Conservation (phyloP, 1,140 invertebrate genomes). For the Armadillidium nasatum region DNA sequence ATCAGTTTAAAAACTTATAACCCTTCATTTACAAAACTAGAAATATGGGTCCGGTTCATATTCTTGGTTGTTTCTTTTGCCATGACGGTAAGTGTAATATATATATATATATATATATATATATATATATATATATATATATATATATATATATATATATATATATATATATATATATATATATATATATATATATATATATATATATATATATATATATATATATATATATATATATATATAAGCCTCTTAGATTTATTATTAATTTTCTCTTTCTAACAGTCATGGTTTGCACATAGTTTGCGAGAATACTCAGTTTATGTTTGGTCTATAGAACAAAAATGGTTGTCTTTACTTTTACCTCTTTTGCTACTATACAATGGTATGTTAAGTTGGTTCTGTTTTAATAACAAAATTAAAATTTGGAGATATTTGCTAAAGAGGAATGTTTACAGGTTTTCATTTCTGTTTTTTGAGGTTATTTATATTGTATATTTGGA, state of each 20-base stretch:
- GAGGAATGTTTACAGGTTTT: no score
- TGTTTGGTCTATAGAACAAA: conserved; percentile 97
- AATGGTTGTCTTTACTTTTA: conserved; percentile 86
- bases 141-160: conserved; percentile 22
- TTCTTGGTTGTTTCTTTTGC: conserved; percentile 82
- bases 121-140: conserved; percentile 12
- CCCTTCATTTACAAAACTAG: conserved; percentile 88
- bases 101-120: conserved; percentile 21
- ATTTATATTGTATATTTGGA: neutral
- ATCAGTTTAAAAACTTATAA: conserved; percentile 91
- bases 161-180: conserved; percentile 25
- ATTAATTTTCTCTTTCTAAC: conserved; percentile 45
- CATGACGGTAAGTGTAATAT: conserved; percentile 68
- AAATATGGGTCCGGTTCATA: conserved; percentile 93
- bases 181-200: conserved; percentile 26
- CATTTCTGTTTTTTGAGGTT: no score
- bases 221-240: conserved; percentile 24
- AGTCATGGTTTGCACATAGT: conserved; percentile 89
- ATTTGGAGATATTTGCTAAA: no score
- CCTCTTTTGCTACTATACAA: conserved; percentile 87
- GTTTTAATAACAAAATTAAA: neutral
- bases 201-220: conserved; percentile 25
- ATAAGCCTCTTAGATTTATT: conserved; percentile 14
- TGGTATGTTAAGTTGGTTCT: conserved; percentile 74
- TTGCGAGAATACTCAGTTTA: conserved; percentile 79